These are phyloP conservation scores for Lydus trimaculatus DNA, from an alignment of 2,888 invertebrate species.

Conservation along the genomic window DNA sequence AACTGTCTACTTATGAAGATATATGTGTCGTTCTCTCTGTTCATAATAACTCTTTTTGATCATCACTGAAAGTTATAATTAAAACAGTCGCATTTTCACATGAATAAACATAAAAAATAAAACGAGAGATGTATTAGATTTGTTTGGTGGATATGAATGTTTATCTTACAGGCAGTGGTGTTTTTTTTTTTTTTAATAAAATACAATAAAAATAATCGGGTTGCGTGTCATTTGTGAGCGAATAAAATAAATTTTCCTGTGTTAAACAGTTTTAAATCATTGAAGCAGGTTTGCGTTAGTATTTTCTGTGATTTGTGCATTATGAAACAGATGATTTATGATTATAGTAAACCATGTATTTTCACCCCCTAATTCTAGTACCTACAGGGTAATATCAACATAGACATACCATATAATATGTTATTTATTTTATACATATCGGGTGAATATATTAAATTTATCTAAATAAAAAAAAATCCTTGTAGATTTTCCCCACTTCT, in stretches of 20 bases:
- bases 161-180: background rate
- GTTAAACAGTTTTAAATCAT: conserved; percentile 22
- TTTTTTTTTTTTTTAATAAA: background rate
- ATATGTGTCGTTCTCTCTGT: no score
- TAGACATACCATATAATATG: background rate
- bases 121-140: background rate
- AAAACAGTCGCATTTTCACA: background rate
- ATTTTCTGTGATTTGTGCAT: conserved; percentile 24
- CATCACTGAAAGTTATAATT: background rate
- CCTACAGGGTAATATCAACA: conserved; percentile 4
- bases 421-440: background rate
- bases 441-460: conserved; percentile 8
- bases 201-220: conserved; percentile 19
- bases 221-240: conserved; percentile 23
- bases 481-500: background rate
- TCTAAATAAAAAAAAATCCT: background rate
- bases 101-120: no score
- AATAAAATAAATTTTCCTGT: conserved; percentile 16
- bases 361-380: conserved; percentile 15
- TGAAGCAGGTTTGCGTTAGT: conserved; percentile 15
- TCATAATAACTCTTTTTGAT: background rate
- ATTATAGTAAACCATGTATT: conserved; percentile 8
- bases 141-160: background rate
- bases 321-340: conserved; percentile 19
- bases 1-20: no score